phyloP scores from a whole-genome alignment of 2,797 vertebrate species.

The Rhynchonycteris naso region DNA sequence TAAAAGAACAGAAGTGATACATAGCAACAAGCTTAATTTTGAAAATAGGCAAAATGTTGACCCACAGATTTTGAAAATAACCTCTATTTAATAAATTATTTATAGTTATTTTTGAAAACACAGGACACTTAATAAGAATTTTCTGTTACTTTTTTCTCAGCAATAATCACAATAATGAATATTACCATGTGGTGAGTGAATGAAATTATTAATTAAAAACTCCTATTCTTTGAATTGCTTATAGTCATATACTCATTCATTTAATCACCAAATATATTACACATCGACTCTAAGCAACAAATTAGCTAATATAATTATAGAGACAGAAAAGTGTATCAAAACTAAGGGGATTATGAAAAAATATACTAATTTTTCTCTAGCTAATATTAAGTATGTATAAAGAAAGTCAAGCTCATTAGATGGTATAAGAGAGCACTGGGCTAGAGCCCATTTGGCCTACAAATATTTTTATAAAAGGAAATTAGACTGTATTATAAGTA shows the following conservation, averaged over 20 bases:
- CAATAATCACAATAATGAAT: not conserved
- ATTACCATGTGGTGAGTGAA: not conserved
- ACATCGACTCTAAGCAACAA: not conserved
- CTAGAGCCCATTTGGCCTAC: not conserved
- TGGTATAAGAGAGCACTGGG: not conserved
- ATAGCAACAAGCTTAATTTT: not conserved
- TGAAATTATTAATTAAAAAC: not conserved
- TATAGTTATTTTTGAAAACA: not conserved
- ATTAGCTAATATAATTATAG: not conserved
- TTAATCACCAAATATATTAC: not conserved
- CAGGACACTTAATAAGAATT: not conserved
- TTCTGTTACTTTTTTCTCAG: not conserved
- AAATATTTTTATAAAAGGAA: not conserved
- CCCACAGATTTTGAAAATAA: not conserved
- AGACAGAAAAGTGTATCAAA: not conserved
- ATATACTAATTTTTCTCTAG: not conserved
- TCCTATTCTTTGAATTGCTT: not conserved
- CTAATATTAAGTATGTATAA: not conserved
- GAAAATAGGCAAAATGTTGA: not conserved
- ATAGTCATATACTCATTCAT: not conserved
- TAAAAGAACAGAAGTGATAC: not conserved
- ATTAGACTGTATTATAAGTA: not conserved
- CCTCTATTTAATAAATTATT: not conserved
- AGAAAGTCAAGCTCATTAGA: not conserved
- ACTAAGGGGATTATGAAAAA: not conserved